A percentile compares a stretch with the other conserved stretches of the same genome.
phyloP scores from a whole-genome alignment of 2,888 invertebrate species.

The Cephus sareptanus region DNA sequence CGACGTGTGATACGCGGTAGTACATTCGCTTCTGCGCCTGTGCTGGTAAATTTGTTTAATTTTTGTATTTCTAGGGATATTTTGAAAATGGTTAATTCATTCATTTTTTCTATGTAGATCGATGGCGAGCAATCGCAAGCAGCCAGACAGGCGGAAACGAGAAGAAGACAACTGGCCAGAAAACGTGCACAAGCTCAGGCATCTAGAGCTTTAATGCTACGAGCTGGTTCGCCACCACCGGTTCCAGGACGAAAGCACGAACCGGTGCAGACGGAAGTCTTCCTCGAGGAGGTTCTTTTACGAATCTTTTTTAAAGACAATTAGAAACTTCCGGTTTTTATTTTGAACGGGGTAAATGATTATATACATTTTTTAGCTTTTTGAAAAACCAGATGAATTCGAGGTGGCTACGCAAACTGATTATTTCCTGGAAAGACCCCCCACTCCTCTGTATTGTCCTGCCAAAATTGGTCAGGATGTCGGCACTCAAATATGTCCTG shows the following conservation, averaged over 20 bases:
- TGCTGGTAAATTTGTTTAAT: slow-evolving; percentile 52
- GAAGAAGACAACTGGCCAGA: slow-evolving; percentile 80
- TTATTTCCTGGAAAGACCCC: slow-evolving; percentile 84
- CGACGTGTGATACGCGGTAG: slow-evolving; percentile 87
- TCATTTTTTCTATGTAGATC: slow-evolving; percentile 40
- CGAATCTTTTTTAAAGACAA: slow-evolving; percentile 17
- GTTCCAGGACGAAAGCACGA: slow-evolving; percentile 87
- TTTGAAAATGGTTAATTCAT: neutral
- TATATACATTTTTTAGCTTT: slow-evolving; percentile 66
- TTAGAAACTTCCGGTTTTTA: neutral
- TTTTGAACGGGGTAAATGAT: neutral
- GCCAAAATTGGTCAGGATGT: slow-evolving; percentile 84
- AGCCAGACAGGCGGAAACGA: slow-evolving; percentile 72
- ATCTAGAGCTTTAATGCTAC: slow-evolving; percentile 66
- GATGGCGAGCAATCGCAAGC: slow-evolving; percentile 70
- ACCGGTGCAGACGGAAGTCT: slow-evolving; percentile 89
- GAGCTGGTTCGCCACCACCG: slow-evolving; percentile 80
- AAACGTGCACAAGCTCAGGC: slow-evolving; percentile 75
- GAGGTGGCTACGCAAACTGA: slow-evolving; percentile 90
- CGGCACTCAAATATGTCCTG: slow-evolving; percentile 88
- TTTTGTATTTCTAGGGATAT: neutral
- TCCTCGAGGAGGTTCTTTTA: slow-evolving; percentile 80
- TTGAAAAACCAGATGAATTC: slow-evolving; percentile 79
- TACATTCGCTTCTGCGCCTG: slow-evolving; percentile 72
- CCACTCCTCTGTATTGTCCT: slow-evolving; percentile 82